A percentile compares a stretch with the other conserved stretches of the same genome.
phyloP scores from a whole-genome alignment of 2,113 vertebrate genomes.

The Poicephalus meyeri region DNA sequence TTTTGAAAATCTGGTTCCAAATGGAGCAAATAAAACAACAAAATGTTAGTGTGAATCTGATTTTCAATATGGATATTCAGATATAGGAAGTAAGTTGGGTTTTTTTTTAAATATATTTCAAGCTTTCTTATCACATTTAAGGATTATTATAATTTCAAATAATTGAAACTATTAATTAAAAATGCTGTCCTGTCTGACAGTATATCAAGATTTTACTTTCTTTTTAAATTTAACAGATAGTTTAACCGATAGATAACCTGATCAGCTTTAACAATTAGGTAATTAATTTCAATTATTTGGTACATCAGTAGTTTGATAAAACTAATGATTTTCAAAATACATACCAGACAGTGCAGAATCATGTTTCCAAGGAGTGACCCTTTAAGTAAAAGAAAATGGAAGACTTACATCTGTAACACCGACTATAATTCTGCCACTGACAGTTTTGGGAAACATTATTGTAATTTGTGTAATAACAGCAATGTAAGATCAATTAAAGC shows the following conservation, averaged over 20 bases:
- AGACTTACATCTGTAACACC: not conserved
- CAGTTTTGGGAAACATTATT: not conserved
- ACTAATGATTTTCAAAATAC: not conserved
- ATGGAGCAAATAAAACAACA: not conserved
- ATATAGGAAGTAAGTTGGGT: not conserved
- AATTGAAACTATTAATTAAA: not conserved
- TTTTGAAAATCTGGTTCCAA: not conserved
- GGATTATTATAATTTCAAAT: not conserved
- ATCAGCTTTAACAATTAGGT: not conserved
- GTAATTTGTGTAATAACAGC: constrained; percentile 5
- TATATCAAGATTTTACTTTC: not conserved
- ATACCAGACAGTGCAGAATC: not conserved
- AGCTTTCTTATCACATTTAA: not conserved
- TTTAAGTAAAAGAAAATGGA: not conserved
- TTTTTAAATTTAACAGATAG: not conserved
- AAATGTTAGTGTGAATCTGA: not conserved
- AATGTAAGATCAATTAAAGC: not conserved
- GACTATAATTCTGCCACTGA: not conserved
- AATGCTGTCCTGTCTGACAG: not conserved
- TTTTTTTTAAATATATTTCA: accelerated
- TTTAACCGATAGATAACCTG: no score
- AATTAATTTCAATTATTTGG: not conserved
- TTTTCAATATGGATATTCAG: not conserved
- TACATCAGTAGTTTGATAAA: not conserved
- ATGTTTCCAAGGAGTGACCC: not conserved